Base-by-base conservation (phyloP, 2,888 invertebrate genomes). In the Macaria notata region DNA sequence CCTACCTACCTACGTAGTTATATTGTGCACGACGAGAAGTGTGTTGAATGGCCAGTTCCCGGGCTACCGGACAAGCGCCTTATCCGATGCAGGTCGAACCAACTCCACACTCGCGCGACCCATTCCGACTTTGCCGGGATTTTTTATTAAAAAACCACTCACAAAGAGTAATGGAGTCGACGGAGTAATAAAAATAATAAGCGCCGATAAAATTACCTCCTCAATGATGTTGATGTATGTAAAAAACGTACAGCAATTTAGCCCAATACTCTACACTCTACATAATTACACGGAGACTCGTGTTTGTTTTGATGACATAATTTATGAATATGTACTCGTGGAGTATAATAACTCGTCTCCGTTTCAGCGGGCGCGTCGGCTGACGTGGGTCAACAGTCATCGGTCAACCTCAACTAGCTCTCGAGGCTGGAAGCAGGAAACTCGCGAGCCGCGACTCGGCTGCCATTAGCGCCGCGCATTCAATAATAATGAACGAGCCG, bases 401-500 rank as follows among this genome's bases (percentile, higher is more conserved):
- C 64, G 64, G 59, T 66, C 64, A 66, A 58, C 62, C 61, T 62
- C 61, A 64, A 64, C 66, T 67, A 62, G 63, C 62, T 62, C 63
- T 64, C 49, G 63, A 63, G 65, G 56, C 56, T 60, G 58, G 64
- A 58, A 61, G 61, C 62, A 65, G 67, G 67, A 65, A 63, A 60
- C 63, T 72, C 68, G 76, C 75, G 79, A 78, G 73, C 81, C 77
- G 82, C 80, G 78, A 74, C 75, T 75, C 50, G 49, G 31, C 50
- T 50, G 76, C 81, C 82, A 88, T 88, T 88, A 88, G 87, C 88
- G 86, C 86, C 85, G 83, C 81, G 86, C 88, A 88, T 90, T 89
- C 88, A 88, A 89, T 88, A 89, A 89, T 89, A 90, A 91, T 87
- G 88, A 89, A 89, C 87, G 87, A 88, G 86, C 84, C 83, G 83